phyloP scores from a whole-genome alignment of 92 coral and sea anemone species.

The Ricordea florida region DNA sequence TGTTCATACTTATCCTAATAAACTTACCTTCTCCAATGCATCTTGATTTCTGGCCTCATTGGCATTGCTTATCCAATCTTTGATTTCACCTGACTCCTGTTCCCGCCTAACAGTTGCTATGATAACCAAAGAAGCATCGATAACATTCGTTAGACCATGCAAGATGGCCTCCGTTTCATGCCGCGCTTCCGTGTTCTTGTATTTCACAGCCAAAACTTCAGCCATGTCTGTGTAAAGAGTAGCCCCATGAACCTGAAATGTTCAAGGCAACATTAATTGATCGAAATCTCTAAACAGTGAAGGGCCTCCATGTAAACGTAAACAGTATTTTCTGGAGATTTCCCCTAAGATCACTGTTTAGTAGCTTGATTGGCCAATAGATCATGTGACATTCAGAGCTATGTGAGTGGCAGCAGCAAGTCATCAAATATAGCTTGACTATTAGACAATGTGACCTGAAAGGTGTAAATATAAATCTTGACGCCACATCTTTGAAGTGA shows the following conservation, averaged over 20 bases:
- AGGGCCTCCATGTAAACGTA: background rate
- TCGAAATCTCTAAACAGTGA: too few relatives aligned
- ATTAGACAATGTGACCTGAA: too few relatives aligned
- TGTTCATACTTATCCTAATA: background rate
- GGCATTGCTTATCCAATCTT: constrained; percentile 69
- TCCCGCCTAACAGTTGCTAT: constrained; percentile 31
- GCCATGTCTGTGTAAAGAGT: constrained; percentile 59
- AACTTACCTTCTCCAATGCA: constrained; percentile 36
- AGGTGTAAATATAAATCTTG: too few relatives aligned
- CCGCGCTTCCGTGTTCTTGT: constrained; percentile 27
- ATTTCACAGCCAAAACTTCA: constrained; percentile 30
- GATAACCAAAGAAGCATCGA: constrained; percentile 49
- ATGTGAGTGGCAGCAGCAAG: too few relatives aligned
- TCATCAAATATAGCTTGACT: too few relatives aligned
- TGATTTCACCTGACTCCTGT: constrained; percentile 7
- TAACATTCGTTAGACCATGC: constrained; percentile 45
- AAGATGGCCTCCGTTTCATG: constrained; percentile 43
- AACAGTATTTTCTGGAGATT: too few relatives aligned
- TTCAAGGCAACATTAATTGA: background rate
- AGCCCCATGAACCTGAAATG: constrained; percentile 57
- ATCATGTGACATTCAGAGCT: too few relatives aligned
- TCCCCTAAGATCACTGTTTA: too few relatives aligned
- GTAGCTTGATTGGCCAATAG: too few relatives aligned
- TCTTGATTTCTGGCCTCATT: constrained; percentile 52
- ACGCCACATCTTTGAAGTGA: too few relatives aligned